Evolutionary conservation across 2,888 invertebrate genomes (phyloP).

Genomic region (Gymnoscelis rufifasciata): DNA sequence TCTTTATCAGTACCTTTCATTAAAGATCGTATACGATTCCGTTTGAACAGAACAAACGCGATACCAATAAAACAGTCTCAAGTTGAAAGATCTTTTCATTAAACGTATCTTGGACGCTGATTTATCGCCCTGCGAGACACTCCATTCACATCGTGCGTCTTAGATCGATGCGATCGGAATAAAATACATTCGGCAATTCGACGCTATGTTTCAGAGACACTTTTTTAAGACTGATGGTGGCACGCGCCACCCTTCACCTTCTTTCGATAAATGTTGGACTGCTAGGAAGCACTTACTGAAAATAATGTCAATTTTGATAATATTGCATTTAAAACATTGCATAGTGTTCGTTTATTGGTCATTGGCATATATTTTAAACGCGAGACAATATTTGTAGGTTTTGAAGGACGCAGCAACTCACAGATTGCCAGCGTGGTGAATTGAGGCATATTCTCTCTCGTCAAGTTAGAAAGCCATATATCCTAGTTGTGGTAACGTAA

Average conservation of each 20-base stretch:
- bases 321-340: too few relatives aligned
- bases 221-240: conserved; percentile 74
- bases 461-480: too few relatives aligned
- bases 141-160: conserved; percentile 69
- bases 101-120: conserved; percentile 70
- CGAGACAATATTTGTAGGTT: too few relatives aligned
- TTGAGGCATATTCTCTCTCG: too few relatives aligned
- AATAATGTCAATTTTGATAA: too few relatives aligned
- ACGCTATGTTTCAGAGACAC: conserved; percentile 75
- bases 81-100: conserved; percentile 68
- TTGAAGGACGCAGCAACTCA: too few relatives aligned
- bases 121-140: conserved; percentile 72
- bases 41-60: conserved; percentile 40
- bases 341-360: too few relatives aligned
- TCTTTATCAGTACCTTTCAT: conserved; percentile 24
- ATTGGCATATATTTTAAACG: too few relatives aligned
- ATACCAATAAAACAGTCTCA: conserved; percentile 59
- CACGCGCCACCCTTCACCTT: conserved; percentile 67
- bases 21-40: conserved; percentile 29
- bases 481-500: too few relatives aligned
- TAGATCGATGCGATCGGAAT: conserved; percentile 74
- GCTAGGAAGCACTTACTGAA: too few relatives aligned
- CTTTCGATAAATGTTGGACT: conserved; percentile 68
- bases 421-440: too few relatives aligned
- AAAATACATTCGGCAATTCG: conserved; percentile 76